Percentiles rank a stretch among this genome's conserved stretches.
Evolutionary conservation across 2,888 invertebrate genomes (phyloP).

Genomic region (Limnephilus marmoratus): DNA sequence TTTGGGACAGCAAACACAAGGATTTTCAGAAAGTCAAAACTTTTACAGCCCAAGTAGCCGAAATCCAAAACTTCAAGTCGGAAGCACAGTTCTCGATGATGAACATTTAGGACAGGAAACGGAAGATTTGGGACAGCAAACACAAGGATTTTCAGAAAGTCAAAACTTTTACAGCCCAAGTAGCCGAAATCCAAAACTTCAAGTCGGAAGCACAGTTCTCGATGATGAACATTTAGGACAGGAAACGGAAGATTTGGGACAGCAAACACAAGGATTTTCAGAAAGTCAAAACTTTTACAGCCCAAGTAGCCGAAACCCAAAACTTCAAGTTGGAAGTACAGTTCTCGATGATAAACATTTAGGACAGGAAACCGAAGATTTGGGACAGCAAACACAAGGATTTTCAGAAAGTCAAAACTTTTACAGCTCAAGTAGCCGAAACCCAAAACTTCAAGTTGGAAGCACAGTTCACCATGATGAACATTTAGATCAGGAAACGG

Average conservation of each 20-base stretch:
- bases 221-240: conserved; percentile 61
- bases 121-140: conserved; percentile 67
- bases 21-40: conserved; percentile 20
- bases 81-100: conserved; percentile 27
- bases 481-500: conserved; percentile 59
- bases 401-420: conserved; percentile 4
- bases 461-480: conserved; percentile 68
- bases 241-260: conserved; percentile 59
- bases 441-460: conserved; percentile 17
- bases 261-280: conserved; percentile 65
- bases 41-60: conserved; percentile 52
- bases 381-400: conserved; percentile 68
- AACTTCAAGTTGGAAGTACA: conserved; percentile 25
- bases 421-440: conserved; percentile 44
- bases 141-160: conserved; percentile 65
- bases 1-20: conserved; percentile 68
- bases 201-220: conserved; percentile 46
- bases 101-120: conserved; percentile 64
- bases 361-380: conserved; percentile 66
- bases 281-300: conserved; percentile 20
- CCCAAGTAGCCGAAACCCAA: not conserved
- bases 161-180: conserved; percentile 38
- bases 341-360: conserved; percentile 68
- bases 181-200: conserved; percentile 8
- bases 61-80: conserved; percentile 57